Evolutionary conservation across 2,113 vertebrate species (phyloP), one percentile per base, ranked within the genome.

Genomic region (Coturnix japonica): DNA sequence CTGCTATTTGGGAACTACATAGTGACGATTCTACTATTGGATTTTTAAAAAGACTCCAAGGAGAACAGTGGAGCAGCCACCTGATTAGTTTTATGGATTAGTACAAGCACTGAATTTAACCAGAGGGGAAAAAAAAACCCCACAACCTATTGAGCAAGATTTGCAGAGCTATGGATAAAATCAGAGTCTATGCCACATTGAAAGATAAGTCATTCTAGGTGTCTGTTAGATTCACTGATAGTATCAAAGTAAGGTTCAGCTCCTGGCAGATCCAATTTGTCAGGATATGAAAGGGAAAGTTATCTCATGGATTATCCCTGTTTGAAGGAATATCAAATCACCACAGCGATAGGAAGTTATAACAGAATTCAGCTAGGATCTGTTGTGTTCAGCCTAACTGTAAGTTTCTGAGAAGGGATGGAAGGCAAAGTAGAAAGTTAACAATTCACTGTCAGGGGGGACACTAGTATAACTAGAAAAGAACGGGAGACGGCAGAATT

Each of bases 381-480:
- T 2, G 2, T 33, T 67, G 53, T 2, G 6, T 72, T 90, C 67
- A 69, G 31, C 17, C 44, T 56, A 0, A 35, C 44, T 66, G 0
- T 35, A 59, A n/a, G 41, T n/a, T 21, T 66, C 28, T 72, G 43
- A 73, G n/a, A 80, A 88, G 51, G 57, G 26, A 6, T 49, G 39
- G 63, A 71, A 13, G 46, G 11, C 43, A 11, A 47, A 70, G 73
- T 30, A 8, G 23, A 14, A 51, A 76, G 21, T 3, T 10, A 2
- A 9, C 75, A 54, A 14, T 26, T 82, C 10, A 16, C 67, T 31
- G 12, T 44, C 37, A 31, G 44, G 25, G 44, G 46, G 66, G 60
- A 70, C 46, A 28, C 12, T 11, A 14, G 23, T 44, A 28, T 13
- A 73, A 49, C 64, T 30, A n/a, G 41, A 65, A 71, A 8, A 41